Base-by-base conservation (phyloP, 2,888 invertebrate species). In the Baccha elongata region DNA sequence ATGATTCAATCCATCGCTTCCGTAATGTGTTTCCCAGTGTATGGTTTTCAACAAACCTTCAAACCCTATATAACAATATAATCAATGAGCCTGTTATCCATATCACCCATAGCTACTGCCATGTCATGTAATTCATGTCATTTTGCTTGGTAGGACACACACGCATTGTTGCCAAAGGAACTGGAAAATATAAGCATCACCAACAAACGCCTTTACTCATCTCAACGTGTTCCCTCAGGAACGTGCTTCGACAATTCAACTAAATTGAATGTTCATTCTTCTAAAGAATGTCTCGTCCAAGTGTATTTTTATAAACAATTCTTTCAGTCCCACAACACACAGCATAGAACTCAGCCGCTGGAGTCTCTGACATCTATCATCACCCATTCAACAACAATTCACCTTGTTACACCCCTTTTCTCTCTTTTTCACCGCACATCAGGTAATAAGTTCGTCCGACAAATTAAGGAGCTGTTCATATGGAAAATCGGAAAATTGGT, bases 401-500 rank as follows among this genome's bases (percentile, higher is more conserved):
- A 46, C 26, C 23, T 35, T 26, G 29, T 60, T 19, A 4, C 37
- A 53, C 19, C 52, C 17, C 40, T 29, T 67, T 72, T 26, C 2
- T 15, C 40, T 4, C 58, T 42, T 58, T 67, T 62, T 60, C 50
- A 68, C 76, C 81, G 52, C 60, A 60, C 79, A 79, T n/a, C 84
- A 84, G 84, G 84, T 84, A 84, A 84, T 84, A 84, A 84, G 84
- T 84, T 78, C 84, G 80, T 84, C 78, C 84, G 80, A 80, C 80
- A 84, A 84, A 84, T 84, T 84, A 75, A 80, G 74, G 80, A 84
- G 75, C 84, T 84, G 84, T 80, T 84, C 84, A 65, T 80, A 84
- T 78, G 80, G 84, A 84, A 84, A 84, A 84, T 84, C 80, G 74
- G 74, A 71, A 79, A 84, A 84, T 80, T 80, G 80, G 80, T 84